These are phyloP conservation scores for Lasioglossum villosulum DNA, from an alignment of 2,888 invertebrate genomes.

Conservation along the genomic window DNA sequence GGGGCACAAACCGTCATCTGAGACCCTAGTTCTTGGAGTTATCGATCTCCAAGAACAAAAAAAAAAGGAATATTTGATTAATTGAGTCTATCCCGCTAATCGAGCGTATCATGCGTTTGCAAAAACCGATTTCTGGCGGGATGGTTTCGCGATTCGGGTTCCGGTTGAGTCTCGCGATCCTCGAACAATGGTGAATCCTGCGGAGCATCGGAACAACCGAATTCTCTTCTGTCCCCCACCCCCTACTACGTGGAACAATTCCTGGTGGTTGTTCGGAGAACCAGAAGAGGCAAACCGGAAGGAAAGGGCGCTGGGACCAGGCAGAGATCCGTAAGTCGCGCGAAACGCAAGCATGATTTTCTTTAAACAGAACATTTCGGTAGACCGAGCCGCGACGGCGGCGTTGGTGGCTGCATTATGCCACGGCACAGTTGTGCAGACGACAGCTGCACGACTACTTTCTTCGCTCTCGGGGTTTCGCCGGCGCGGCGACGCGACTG, in stretches of 20 bases:
- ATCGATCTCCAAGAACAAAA: too few relatives aligned
- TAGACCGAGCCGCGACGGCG: slow-evolving; percentile 9
- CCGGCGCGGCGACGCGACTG: slow-evolving; percentile 10
- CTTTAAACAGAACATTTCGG: slow-evolving; percentile 28
- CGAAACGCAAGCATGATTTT: slow-evolving; percentile 6
- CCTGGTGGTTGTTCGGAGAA: neutral
- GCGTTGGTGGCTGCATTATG: neutral
- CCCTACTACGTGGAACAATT: neutral
- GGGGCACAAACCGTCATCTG: too few relatives aligned
- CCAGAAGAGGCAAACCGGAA: neutral
- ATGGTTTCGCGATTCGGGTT: neutral
- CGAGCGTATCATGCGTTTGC: neutral
- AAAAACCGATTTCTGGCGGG: slow-evolving; percentile 17
- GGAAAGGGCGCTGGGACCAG: neutral
- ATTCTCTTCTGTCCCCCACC: neutral
- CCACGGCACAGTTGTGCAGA: slow-evolving; percentile 39
- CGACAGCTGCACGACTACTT: slow-evolving; percentile 45
- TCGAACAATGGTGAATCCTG: slow-evolving; percentile 17
- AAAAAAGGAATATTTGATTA: slow-evolving; percentile 46
- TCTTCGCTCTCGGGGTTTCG: slow-evolving; percentile 27
- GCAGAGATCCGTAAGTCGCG: slow-evolving; percentile 1
- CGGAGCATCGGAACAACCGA: neutral
- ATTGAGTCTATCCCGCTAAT: neutral
- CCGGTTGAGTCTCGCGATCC: neutral
- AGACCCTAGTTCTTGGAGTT: too few relatives aligned